Evolutionary conservation across 2,888 invertebrate genomes (phyloP).

Genomic region (Zeuzera pyrina): DNA sequence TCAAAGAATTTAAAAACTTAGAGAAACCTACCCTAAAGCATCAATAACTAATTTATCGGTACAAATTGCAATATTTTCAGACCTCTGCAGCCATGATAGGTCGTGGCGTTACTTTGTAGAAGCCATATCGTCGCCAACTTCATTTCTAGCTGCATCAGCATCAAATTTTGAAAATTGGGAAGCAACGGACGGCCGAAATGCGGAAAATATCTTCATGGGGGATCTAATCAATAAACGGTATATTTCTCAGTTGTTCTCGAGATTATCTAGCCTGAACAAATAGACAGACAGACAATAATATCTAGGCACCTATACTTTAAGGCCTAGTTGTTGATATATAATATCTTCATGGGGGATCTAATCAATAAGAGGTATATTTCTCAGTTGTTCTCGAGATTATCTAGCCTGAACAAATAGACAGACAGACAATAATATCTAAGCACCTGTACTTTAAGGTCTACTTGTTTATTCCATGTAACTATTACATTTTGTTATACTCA

Average conservation of each 20-base stretch:
- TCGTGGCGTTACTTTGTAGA: constrained; percentile 74
- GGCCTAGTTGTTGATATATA: too few relatives aligned
- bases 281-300: too few relatives aligned
- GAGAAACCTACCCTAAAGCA: too few relatives aligned
- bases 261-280: too few relatives aligned
- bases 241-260: constrained; percentile 5
- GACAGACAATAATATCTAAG: too few relatives aligned
- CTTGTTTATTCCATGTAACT: too few relatives aligned
- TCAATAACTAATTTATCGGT: too few relatives aligned
- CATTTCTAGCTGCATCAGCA: constrained; percentile 58
- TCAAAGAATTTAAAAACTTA: too few relatives aligned
- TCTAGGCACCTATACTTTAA: too few relatives aligned
- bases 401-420: too few relatives aligned
- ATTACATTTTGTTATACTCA: too few relatives aligned
- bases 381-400: not conserved
- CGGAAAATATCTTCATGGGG: constrained; percentile 33
- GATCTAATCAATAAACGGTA: constrained; percentile 49
- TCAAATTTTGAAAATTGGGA: constrained; percentile 60
- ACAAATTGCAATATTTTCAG: constrained; percentile 42
- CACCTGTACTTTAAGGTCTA: too few relatives aligned
- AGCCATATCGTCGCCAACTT: constrained; percentile 47
- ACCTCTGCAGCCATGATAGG: constrained; percentile 72
- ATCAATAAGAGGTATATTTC: constrained; percentile 39
- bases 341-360: constrained; percentile 42
- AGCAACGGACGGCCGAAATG: constrained; percentile 19